Conservation (phyloP, 2,888 invertebrate genomes). For the Synergus umbraculus region DNA sequence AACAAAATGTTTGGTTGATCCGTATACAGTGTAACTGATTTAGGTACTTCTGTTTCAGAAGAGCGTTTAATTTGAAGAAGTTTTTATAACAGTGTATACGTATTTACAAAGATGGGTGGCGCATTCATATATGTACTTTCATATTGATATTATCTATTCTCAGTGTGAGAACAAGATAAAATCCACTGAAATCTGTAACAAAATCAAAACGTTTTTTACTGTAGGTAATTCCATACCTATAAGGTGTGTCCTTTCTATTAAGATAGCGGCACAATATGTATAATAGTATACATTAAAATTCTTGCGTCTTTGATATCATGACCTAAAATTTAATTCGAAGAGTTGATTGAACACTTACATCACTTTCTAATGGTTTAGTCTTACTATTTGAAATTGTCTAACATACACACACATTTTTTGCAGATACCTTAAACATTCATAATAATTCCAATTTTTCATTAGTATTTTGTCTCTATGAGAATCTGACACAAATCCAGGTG, state of each 20-base stretch:
- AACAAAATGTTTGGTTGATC: too few species aligned
- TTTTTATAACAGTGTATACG: neutral
- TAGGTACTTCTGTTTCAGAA: neutral
- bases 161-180: too few species aligned
- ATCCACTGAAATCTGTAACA: too few species aligned
- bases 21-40: neutral
- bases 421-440: neutral
- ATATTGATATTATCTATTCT: neutral
- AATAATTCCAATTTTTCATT: neutral
- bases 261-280: too few species aligned
- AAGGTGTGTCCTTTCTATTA: too few species aligned
- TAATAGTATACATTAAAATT: too few species aligned
- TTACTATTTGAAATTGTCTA: neutral
- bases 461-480: neutral
- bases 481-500: neutral
- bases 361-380: neutral
- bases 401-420: neutral
- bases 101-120: neutral
- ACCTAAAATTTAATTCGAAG: neutral
- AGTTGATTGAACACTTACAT: neutral
- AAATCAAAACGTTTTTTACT: too few species aligned
- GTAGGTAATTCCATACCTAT: too few species aligned
- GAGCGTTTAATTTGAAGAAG: neutral
- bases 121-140: neutral
- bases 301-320: neutral